These are phyloP conservation scores for Fistularia tabacaria DNA, from an alignment of 2,797 vertebrate genomes.

Conservation along the genomic window DNA sequence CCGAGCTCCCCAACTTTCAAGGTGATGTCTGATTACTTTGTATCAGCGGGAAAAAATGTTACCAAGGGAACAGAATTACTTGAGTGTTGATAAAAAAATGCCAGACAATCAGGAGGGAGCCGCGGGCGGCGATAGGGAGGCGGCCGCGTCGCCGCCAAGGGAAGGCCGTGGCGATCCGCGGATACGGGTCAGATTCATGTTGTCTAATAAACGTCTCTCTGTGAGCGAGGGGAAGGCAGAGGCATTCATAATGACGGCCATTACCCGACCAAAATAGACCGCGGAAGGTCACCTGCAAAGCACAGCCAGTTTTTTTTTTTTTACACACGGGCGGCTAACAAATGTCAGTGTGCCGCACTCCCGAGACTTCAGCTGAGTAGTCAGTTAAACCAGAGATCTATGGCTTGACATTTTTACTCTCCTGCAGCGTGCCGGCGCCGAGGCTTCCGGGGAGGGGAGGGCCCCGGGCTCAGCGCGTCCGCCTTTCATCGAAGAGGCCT, in stretches of 20 bases:
- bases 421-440: neutral
- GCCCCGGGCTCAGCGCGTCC: too few species aligned
- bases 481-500: too few species aligned
- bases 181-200: constrained; percentile 25
- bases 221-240: constrained; percentile 38
- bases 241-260: constrained; percentile 51
- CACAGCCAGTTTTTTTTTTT: constrained; percentile 49
- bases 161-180: constrained; percentile 25
- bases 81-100: constrained; percentile 76
- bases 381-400: constrained; percentile 36
- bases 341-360: constrained; percentile 42
- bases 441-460: too few species aligned
- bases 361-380: constrained; percentile 23
- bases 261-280: constrained; percentile 60
- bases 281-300: constrained; percentile 56
- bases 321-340: constrained; percentile 37
- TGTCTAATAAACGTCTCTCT: constrained; percentile 20
- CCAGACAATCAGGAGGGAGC: constrained; percentile 70
- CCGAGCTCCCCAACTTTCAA: constrained; percentile 63
- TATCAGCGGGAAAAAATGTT: constrained; percentile 71
- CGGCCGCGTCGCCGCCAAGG: constrained; percentile 37
- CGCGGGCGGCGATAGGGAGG: constrained; percentile 58
- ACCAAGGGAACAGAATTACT: constrained; percentile 74
- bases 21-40: constrained; percentile 70
- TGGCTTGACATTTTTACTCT: constrained; percentile 30